Evolutionary conservation across 2,888 invertebrate species (phyloP), one percentile per base, ranked within the genome.

Genomic region (Chydorus sphaericus): DNA sequence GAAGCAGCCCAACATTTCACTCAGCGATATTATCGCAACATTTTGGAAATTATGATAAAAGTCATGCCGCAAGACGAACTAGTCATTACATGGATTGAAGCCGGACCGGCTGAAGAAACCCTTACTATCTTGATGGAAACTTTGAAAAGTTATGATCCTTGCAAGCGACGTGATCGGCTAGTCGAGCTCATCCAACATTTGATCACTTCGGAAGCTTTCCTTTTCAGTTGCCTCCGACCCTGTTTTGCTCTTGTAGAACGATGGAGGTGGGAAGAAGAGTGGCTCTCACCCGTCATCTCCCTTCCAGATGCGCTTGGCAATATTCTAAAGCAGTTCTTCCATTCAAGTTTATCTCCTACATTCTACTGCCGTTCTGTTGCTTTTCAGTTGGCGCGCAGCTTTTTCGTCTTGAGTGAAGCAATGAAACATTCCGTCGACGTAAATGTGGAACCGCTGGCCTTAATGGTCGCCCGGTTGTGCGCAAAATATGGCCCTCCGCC

Each of bases 261-360:
- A 11, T 36, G 44, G 26, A 16, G 44, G 18, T 28, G 39, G 16
- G 52, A 31, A 30, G 72, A 75, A 58, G 72, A 71, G 33, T 77
- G 75, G 23, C 72, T 82, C 0, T 82, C 82, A 64, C 63, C 77
- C 49, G 63, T 86, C 54, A 70, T 79, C 7, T 81, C 83, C 2
- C 63, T 88, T 53, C 86, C 88, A 0, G 79, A 74, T 62, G 72
- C 81, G 61, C 70, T 87, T 39, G 83, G 85, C 8, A 89, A 89
- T 65, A 75, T 74, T 62, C 62, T 80, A 29, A 70, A 78, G 59
- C 71, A 70, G 1, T 70, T 76, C 30, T 71, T 78, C 5, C 77
- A 79, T 0, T 71, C 74, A 58, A 71, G 75, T 18, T 85, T 83
- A 64, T 69, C 74, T 0, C 71, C 76, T 0, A 71, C 75, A 16